Base-by-base conservation (phyloP, 2,797 vertebrate genomes). In the Dromococcyx pavoninus region DNA sequence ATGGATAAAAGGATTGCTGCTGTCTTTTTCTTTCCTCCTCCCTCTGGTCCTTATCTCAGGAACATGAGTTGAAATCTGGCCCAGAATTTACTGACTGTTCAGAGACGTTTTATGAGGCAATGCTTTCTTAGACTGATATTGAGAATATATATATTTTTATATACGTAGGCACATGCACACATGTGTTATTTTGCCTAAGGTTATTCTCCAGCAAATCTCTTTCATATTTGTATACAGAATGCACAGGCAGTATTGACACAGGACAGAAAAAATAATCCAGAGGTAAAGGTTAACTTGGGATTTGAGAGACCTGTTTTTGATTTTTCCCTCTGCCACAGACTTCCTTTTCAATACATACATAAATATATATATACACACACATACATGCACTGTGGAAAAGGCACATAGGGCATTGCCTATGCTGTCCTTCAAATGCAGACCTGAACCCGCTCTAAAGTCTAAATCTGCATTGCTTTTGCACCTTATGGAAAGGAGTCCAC, bases 1-100 rank as follows among this genome's bases (percentile, higher is more conserved):
- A 56, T 67, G 83, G 91, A 95, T 96, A 92, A 97, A 97, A 92
- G 94, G 96, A 96, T 96, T 75, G 77, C 76, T 95, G 67, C 86
- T 70, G 89, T 91, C 94, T 93, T 60, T 56, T 86, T 73, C 81
- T 88, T 48, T 83, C 76, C 57, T 86, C 75, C 92, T 93, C 93
- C 94, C 87, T 91, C 95, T 62, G 87, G 61, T 93, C 83, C 92
- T 95, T 95, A 95, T 97, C 97, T 96, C 86, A 78, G 94, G 93
- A 96, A 91, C 88, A 87, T 7, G 93, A 97, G 86, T 66, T 95
- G 96, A 97, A 96, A 94, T 13, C 80, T 94, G 88, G 93, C 91
- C 93, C 92, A 83, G 84, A 61, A 92, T 90, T 95, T 94, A 91
- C 85, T 88, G 96, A 84, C 70, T 87, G 77, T 64, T 86, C 91